Evolutionary conservation across 1,140 invertebrate species (phyloP).

Genomic region (Branchinecta lindahli): DNA sequence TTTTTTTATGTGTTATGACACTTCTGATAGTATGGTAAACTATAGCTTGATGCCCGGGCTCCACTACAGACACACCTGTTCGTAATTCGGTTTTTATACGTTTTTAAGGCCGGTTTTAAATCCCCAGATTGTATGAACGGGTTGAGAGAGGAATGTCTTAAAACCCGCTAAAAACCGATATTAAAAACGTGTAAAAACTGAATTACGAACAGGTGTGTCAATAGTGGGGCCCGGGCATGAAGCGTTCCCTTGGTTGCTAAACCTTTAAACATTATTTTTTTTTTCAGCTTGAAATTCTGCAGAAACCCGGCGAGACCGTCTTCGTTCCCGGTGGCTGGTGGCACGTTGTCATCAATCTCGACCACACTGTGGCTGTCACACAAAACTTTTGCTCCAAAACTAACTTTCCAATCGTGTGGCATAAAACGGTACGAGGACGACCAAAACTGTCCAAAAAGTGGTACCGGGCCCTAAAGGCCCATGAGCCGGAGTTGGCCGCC

Average conservation of each 20-base stretch:
- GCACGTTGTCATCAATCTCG: slow-evolving; percentile 96
- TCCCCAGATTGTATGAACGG: too few species aligned
- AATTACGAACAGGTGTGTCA: too few species aligned
- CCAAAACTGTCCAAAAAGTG: slow-evolving; percentile 85
- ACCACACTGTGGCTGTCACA: slow-evolving; percentile 89
- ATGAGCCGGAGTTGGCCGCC: slow-evolving; percentile 63
- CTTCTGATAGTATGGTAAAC: too few species aligned
- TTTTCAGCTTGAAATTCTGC: slow-evolving; percentile 77
- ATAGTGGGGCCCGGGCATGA: background rate
- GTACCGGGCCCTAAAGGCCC: slow-evolving; percentile 50
- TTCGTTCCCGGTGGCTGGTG: slow-evolving; percentile 97
- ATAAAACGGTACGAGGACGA: slow-evolving; percentile 86
- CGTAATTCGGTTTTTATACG: too few species aligned
- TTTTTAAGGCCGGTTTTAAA: too few species aligned
- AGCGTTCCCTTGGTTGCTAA: background rate
- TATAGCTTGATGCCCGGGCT: too few species aligned
- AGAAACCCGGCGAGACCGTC: slow-evolving; percentile 90
- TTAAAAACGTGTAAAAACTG: too few species aligned
- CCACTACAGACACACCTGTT: too few species aligned
- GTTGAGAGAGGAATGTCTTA: too few species aligned
- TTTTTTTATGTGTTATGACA: too few species aligned
- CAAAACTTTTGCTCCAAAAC: slow-evolving; percentile 94
- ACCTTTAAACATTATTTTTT: slow-evolving; percentile 1
- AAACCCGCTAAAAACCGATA: too few species aligned
- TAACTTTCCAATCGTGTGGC: slow-evolving; percentile 91